Percentiles rank a stretch among this genome's conserved stretches.
phyloP scores from a whole-genome alignment of 2,797 vertebrate species.

The Pempheris klunzingeri region DNA sequence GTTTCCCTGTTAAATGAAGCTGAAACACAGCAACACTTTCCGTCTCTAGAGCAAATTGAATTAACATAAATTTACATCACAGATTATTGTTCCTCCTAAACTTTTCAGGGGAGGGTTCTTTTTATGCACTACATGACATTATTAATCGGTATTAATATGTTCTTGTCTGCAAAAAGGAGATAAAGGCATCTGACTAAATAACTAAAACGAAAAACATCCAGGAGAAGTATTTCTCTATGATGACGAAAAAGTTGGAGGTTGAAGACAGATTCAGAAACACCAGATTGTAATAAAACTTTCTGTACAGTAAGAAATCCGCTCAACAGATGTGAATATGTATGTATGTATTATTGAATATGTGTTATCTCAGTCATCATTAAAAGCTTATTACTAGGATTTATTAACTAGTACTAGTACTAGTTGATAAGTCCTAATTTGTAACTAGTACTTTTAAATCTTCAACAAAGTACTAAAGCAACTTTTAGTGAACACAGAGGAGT shows the following conservation, averaged over 20 bases:
- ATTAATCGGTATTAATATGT: constrained; percentile 61
- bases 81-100: constrained; percentile 62
- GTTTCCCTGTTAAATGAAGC: constrained; percentile 74
- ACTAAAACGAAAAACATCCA: constrained; percentile 37
- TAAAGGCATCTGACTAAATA: constrained; percentile 43
- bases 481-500: too few relatives aligned
- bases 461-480: neutral
- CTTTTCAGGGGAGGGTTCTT: constrained; percentile 41
- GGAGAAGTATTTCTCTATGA: constrained; percentile 28
- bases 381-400: neutral
- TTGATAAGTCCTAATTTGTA: too few relatives aligned
- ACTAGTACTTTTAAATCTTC: neutral
- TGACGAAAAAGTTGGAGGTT: neutral
- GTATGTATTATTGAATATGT: too few relatives aligned
- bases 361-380: too few relatives aligned
- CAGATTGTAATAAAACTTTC: neutral
- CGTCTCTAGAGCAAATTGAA: constrained; percentile 67
- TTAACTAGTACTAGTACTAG: too few relatives aligned
- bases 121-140: constrained; percentile 59
- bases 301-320: neutral
- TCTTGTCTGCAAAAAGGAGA: constrained; percentile 54
- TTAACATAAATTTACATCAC: constrained; percentile 74
- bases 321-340: neutral
- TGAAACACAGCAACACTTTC: constrained; percentile 61
- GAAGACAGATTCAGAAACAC: constrained; percentile 5